These are phyloP conservation scores for Labroides dimidiatus DNA, from an alignment of 2,797 vertebrate genomes.

Conservation along the genomic window DNA sequence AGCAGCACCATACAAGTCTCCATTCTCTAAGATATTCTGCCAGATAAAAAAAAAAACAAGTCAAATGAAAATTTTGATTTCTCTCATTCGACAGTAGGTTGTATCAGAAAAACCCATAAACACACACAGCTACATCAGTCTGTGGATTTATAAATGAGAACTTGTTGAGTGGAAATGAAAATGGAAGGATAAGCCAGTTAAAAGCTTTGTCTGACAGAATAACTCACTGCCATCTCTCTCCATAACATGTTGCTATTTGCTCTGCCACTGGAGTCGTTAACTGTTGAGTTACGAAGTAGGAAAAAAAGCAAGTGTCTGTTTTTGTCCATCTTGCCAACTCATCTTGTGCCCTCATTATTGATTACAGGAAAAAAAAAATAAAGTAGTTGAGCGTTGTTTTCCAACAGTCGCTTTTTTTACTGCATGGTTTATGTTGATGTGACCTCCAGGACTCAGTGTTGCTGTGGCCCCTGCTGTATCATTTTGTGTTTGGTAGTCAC, in stretches of 20 bases:
- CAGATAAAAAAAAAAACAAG: no score
- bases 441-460: conserved; percentile 22
- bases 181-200: conserved; percentile 7
- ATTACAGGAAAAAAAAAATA: conserved; percentile 5
- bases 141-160: neutral
- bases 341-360: conserved; percentile 11
- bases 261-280: conserved; percentile 8
- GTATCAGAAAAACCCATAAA: no score
- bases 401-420: conserved; percentile 22
- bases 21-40: no score
- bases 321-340: neutral
- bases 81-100: no score
- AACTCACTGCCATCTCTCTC: conserved; percentile 28
- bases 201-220: conserved; percentile 22
- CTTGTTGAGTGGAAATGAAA: conserved; percentile 1
- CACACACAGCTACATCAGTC: no score
- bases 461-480: conserved; percentile 43
- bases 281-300: neutral
- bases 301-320: neutral
- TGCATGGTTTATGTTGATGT: conserved; percentile 42
- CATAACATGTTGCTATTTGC: conserved; percentile 3
- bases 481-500: conserved; percentile 45
- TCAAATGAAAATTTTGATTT: no score
- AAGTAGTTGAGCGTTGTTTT: conserved; percentile 3
- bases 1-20: no score